Evolutionary conservation across 2,113 vertebrate species (phyloP).

Genomic region (Melanostigma gelatinosum): DNA sequence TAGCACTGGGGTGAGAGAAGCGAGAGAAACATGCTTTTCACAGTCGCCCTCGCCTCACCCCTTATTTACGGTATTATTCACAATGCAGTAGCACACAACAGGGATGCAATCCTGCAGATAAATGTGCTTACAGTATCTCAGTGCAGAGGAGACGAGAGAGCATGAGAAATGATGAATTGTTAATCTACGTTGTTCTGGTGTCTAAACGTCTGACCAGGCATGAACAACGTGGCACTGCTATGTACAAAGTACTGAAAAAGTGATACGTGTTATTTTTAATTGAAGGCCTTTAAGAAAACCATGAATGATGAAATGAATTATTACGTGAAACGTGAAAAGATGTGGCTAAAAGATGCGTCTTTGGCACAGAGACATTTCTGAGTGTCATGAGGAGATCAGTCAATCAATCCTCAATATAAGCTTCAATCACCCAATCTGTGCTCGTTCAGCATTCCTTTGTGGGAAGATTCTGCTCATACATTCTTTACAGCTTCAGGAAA

Average conservation of each 20-base stretch:
- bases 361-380: slow-evolving; percentile 16
- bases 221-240: slow-evolving; percentile 7
- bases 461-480: slow-evolving; percentile 48
- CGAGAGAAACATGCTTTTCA: slow-evolving; percentile 44
- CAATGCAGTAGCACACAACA: slow-evolving; percentile 11
- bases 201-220: slow-evolving; percentile 41
- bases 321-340: slow-evolving; percentile 7
- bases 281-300: slow-evolving; percentile 38
- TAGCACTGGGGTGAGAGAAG: slow-evolving; percentile 28
- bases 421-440: slow-evolving; percentile 61
- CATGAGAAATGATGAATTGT: slow-evolving; percentile 46
- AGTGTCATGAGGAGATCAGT: slow-evolving; percentile 24
- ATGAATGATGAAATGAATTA: slow-evolving; percentile 36
- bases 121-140: slow-evolving; percentile 17
- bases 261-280: slow-evolving; percentile 30
- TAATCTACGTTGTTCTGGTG: slow-evolving; percentile 46
- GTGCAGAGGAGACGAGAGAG: slow-evolving; percentile 2
- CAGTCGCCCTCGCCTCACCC: slow-evolving; percentile 6
- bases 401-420: slow-evolving; percentile 55
- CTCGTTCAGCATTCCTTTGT: slow-evolving; percentile 54
- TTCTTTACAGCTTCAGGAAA: slow-evolving; percentile 40
- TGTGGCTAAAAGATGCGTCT: background rate
- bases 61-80: slow-evolving; percentile 37
- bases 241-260: slow-evolving; percentile 21
- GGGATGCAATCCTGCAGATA: background rate